Conservation (phyloP, 2,113 vertebrate genomes). For the Talpa occidentalis region DNA sequence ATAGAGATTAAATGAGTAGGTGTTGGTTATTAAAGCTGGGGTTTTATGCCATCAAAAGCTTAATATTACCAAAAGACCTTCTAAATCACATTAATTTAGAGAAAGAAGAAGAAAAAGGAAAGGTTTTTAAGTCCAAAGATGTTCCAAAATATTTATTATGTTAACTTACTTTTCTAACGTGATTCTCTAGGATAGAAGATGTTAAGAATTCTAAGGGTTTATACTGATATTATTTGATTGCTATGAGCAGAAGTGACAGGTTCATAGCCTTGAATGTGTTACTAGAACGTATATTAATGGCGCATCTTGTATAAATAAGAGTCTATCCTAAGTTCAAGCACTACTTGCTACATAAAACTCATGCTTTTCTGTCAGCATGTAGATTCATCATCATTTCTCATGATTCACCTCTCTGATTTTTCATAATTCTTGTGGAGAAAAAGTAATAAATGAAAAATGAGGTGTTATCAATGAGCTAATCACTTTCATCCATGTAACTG, state of each 20-base stretch:
- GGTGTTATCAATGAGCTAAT: neutral
- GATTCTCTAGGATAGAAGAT: conserved; percentile 45
- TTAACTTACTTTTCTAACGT: conserved; percentile 41
- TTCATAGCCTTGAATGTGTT: conserved; percentile 5
- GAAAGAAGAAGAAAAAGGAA: neutral
- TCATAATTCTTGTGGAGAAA: neutral
- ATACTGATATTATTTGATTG: conserved; percentile 51
- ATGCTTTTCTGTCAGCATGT: neutral
- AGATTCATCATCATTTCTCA: conserved; percentile 4
- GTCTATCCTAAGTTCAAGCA: neutral
- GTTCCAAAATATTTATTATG: conserved; percentile 19
- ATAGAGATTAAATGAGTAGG: conserved; percentile 26
- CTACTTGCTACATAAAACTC: conserved; percentile 42
- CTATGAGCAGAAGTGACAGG: neutral
- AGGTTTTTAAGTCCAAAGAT: conserved; percentile 17
- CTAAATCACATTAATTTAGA: conserved; percentile 45
- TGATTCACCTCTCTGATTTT: conserved; percentile 26
- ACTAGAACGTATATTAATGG: neutral
- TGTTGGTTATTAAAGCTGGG: conserved; percentile 2
- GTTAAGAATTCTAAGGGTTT: neutral
- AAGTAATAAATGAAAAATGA: neutral
- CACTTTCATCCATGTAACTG: neutral
- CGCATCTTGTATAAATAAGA: neutral
- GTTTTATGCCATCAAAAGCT: neutral
- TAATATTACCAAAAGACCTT: neutral